Conservation (phyloP, 1,140 invertebrate genomes). For the Drosophila miranda region DNA sequence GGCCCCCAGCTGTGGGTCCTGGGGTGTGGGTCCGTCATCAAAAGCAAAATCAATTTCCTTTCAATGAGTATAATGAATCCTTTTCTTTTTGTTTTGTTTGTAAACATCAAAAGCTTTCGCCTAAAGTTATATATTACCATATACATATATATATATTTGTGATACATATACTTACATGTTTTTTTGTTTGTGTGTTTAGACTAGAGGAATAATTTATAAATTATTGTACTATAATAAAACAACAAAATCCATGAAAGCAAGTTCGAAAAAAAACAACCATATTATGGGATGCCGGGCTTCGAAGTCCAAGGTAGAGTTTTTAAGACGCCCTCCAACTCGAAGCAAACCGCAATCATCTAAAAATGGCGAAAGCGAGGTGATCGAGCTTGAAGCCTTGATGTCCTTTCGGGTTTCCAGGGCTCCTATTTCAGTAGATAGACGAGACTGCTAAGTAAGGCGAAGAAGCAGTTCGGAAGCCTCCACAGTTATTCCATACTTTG, state of each 20-base stretch:
- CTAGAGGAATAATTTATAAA: slow-evolving; percentile 49
- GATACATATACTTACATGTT: slow-evolving; percentile 63
- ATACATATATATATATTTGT: slow-evolving; percentile 65
- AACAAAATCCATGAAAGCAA: slow-evolving; percentile 55
- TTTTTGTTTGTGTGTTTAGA: slow-evolving; percentile 46
- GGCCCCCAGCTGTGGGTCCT: slow-evolving; percentile 5
- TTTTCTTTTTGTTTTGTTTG: slow-evolving; percentile 2
- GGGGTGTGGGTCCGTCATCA: slow-evolving; percentile 30
- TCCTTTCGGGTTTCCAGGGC: no score
- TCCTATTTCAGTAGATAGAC: no score
- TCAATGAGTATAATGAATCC: slow-evolving; percentile 31
- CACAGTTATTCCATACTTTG: no score
- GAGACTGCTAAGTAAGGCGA: no score
- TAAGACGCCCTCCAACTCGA: no score
- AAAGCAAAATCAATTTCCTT: slow-evolving; percentile 32
- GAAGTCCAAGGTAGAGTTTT: no score
- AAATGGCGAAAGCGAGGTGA: no score
- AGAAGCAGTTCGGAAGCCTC: no score
- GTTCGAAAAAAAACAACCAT: slow-evolving; percentile 53
- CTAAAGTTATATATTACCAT: slow-evolving; percentile 43
- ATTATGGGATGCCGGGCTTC: no score
- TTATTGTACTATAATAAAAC: slow-evolving; percentile 65
- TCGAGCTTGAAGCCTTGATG: no score
- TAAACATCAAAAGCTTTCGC: slow-evolving; percentile 31
- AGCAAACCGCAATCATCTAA: no score